Conservation (phyloP, 2,113 vertebrate genomes). For the Lethenteron camtschaticum region DNA sequence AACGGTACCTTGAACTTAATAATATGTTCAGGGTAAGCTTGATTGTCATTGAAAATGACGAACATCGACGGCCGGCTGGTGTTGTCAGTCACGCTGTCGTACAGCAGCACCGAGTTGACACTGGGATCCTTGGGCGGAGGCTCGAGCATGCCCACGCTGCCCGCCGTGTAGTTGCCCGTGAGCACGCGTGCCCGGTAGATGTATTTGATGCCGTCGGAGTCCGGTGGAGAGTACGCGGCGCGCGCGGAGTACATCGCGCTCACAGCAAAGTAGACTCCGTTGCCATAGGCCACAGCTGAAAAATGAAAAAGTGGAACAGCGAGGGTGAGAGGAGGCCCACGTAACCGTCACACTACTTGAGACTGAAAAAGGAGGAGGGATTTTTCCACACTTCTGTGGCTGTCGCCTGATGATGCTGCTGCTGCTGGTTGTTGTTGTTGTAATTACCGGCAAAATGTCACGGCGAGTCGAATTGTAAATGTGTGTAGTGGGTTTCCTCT, state of each 20-base stretch:
- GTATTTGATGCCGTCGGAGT: slow-evolving; percentile 14
- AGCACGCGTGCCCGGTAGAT: slow-evolving; percentile 26
- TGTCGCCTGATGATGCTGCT: no score
- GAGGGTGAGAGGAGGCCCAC: no score
- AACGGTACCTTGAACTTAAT: slow-evolving; percentile 19
- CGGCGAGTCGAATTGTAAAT: no score
- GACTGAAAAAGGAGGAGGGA: no score
- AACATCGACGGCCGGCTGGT: slow-evolving; percentile 17
- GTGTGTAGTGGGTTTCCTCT: no score
- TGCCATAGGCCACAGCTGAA: slow-evolving; percentile 15
- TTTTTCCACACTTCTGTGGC: no score
- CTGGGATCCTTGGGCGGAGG: slow-evolving; percentile 15
- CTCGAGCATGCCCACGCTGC: slow-evolving; percentile 10
- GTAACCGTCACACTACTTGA: no score
- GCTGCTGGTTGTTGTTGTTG: no score
- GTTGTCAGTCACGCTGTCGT: slow-evolving; percentile 23
- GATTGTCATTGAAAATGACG: slow-evolving; percentile 28
- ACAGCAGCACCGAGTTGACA: slow-evolving; percentile 10
- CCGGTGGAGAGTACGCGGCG: slow-evolving; percentile 12
- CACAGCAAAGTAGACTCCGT: slow-evolving; percentile 25
- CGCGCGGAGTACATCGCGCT: slow-evolving; percentile 18
- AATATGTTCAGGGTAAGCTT: slow-evolving; percentile 28
- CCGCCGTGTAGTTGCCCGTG: slow-evolving; percentile 17
- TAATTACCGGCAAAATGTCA: no score
- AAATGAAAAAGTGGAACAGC: not conserved